Base-by-base conservation (phyloP, 2,797 vertebrate genomes). In the Diplodus sargus region DNA sequence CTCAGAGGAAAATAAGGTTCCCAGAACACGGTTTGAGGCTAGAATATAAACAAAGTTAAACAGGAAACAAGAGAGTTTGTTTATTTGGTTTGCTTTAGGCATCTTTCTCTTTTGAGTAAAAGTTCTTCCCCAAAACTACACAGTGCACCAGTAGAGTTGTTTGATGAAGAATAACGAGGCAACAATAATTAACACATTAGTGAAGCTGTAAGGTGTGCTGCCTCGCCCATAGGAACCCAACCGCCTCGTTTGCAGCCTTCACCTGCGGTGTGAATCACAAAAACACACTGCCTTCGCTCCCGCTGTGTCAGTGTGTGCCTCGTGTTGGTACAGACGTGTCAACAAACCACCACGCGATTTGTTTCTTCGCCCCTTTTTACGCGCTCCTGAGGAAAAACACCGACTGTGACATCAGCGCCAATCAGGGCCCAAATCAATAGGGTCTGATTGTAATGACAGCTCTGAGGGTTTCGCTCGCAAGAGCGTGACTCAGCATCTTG, bases 391-490 rank as follows among this genome's bases (percentile, higher is more conserved):
- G 20, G 43, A 70, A 11, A 54, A 73, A 74, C 48, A 63, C 48
- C 14, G 60, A 56, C 53, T 12, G 17, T 23, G 49, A 77, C 9
- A 10, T 58, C 61, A 23, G 14, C 0, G 2, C 42, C 48, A 80
- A 81, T 88, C 82, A 79, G 30, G 69, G 23, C 49, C 1, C 1
- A 79, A 76, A 81, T 89, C 85, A 49, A 85, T 87, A 25, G 39
- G 47, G 49, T 70, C 34, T 85, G 77, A 85, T 81, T 66, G 45
- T 74, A 80, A 87, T 78, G 79, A 70, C 70, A 25, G 68, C 61
- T 76, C 25, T 4, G 48, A 63, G 60, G 49, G 51, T 53, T 65
- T 79, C 58, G 17, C 48, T 78, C 4, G 78, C 5, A 9, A 22
- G 77, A 64, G 61, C 16, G 66, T 68, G 72, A 87, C 79, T 82